Conservation (phyloP, 1,140 invertebrate species). For the Lucilia cuprina region DNA sequence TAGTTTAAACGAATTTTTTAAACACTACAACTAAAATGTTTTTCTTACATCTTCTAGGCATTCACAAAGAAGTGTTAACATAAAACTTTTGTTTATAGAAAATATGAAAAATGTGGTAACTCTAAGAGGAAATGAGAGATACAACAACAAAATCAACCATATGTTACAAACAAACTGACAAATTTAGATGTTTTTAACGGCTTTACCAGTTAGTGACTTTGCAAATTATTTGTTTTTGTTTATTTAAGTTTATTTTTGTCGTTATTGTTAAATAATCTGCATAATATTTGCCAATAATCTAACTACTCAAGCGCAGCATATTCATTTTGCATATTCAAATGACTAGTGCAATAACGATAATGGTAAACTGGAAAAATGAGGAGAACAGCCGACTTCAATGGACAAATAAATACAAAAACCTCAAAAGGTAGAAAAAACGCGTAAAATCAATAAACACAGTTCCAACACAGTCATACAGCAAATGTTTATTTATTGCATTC, state of each 20-base stretch:
- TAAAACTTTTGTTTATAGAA: too few species aligned
- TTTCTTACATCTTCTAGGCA: too few species aligned
- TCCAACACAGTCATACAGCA: neutral
- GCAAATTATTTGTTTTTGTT: too few species aligned
- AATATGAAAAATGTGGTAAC: too few species aligned
- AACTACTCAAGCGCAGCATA: neutral
- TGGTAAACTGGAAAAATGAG: neutral
- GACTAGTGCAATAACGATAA: neutral
- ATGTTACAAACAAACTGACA: too few species aligned
- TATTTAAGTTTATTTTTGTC: too few species aligned
- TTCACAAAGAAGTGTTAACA: too few species aligned
- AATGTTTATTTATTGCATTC: conserved; percentile 25
- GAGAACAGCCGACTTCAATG: neutral
- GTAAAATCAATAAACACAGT: neutral
- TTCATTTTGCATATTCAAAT: neutral
- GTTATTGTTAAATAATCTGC: too few species aligned
- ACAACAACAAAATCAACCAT: too few species aligned
- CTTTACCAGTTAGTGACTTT: too few species aligned
- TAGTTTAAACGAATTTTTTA: neutral
- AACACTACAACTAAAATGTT: neutral
- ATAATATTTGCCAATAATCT: neutral
- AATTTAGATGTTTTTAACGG: too few species aligned
- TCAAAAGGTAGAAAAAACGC: neutral
- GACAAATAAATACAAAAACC: neutral
- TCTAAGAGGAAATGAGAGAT: too few species aligned